Conservation (phyloP, 1,140 invertebrate species). For the Pantala flavescens region DNA sequence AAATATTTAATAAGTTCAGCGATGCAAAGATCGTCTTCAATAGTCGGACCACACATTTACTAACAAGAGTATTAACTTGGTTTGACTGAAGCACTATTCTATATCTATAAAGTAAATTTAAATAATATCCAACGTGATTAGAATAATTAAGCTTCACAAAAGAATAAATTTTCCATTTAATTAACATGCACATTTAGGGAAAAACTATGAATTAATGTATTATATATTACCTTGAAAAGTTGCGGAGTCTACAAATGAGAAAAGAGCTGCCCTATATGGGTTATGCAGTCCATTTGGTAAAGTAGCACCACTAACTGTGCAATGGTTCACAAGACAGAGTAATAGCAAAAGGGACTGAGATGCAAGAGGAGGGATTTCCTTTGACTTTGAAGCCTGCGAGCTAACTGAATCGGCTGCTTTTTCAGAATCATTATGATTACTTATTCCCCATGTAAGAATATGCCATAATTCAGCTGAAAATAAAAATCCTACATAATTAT, state of each 20-base stretch:
- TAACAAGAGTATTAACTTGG: too few relatives aligned
- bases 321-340: conserved; percentile 85
- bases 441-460: conserved; percentile 55
- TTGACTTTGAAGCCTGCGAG: conserved; percentile 25
- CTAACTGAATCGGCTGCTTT: conserved; percentile 29
- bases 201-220: too few relatives aligned
- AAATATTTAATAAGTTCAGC: too few relatives aligned
- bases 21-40: too few relatives aligned
- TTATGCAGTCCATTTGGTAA: conserved; percentile 44
- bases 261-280: conserved; percentile 63
- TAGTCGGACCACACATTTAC: too few relatives aligned
- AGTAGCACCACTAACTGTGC: conserved; percentile 47
- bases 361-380: conserved; percentile 55
- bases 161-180: too few relatives aligned
- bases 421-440: conserved; percentile 35
- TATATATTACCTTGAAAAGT: conserved; percentile 55
- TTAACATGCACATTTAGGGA: too few relatives aligned
- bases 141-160: too few relatives aligned
- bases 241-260: conserved; percentile 49
- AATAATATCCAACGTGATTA: too few relatives aligned
- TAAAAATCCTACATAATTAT: conserved; percentile 7
- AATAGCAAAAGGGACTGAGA: conserved; percentile 81
- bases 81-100: too few relatives aligned
- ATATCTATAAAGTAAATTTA: too few relatives aligned
- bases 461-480: conserved; percentile 73